Percentiles rank a stretch among this genome's conserved stretches.
Evolutionary conservation across 2,888 invertebrate genomes (phyloP).

Genomic region (Andrena fulva): DNA sequence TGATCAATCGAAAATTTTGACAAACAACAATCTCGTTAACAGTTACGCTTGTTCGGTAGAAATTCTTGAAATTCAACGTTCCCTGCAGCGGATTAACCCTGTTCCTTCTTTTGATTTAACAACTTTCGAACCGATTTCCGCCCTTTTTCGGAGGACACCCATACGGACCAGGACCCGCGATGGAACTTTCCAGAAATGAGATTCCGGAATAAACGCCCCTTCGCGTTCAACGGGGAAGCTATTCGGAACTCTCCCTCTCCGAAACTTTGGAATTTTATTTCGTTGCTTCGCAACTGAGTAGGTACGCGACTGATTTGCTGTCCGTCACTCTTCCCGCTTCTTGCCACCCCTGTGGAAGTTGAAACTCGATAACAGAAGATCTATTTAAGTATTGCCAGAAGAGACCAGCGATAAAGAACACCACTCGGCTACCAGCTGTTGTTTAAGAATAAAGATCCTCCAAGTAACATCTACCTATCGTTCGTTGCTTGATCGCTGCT

Average conservation of each 20-base stretch:
- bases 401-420: neutral
- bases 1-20: no score
- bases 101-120: conserved; percentile 8
- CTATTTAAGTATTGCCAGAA: neutral
- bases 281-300: neutral
- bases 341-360: neutral
- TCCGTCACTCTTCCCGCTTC: neutral
- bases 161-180: neutral
- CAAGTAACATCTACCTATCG: neutral
- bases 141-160: neutral
- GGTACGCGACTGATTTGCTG: conserved; percentile 2
- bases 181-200: conserved; percentile 37
- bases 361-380: neutral
- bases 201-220: conserved; percentile 36
- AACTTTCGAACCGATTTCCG: conserved; percentile 9
- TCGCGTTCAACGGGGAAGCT: conserved; percentile 2
- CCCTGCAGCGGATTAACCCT: neutral
- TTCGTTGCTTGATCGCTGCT: neutral
- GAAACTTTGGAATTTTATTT: conserved; percentile 45
- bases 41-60: neutral
- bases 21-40: neutral
- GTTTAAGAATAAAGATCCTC: no score
- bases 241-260: conserved; percentile 13
- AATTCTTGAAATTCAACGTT: neutral
- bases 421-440: no score